Evolutionary conservation across 2,113 vertebrate species (phyloP).

Genomic region (Pseudonaja textilis): DNA sequence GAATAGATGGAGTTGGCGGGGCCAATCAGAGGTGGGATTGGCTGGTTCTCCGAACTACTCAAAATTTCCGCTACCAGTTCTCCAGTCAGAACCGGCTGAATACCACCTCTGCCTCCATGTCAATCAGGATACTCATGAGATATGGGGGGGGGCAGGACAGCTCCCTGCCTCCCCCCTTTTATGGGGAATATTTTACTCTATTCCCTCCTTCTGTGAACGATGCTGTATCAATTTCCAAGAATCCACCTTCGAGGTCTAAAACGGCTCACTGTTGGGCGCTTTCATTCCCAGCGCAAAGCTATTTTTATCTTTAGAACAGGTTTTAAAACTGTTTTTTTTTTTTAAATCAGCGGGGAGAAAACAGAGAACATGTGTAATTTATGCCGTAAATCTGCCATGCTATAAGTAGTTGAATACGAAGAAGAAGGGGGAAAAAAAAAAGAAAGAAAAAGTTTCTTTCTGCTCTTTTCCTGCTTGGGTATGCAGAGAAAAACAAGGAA

Average conservation of each 20-base stretch:
- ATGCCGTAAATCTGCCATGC: background rate
- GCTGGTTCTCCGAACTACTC: no score
- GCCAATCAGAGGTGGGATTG: no score
- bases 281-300: background rate
- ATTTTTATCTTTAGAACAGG: background rate
- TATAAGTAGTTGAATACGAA: background rate
- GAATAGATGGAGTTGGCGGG: no score
- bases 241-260: background rate
- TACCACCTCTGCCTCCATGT: no score
- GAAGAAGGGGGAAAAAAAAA: background rate
- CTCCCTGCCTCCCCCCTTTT: background rate
- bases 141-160: background rate
- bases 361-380: background rate
- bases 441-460: slow-evolving; percentile 12
- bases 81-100: no score
- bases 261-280: background rate
- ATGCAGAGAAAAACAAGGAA: slow-evolving; percentile 4
- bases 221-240: background rate
- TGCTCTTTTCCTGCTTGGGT: background rate
- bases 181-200: background rate
- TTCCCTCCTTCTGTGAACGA: background rate
- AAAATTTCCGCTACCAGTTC: no score
- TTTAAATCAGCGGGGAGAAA: background rate
- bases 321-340: background rate
- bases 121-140: background rate